phyloP scores from a whole-genome alignment of 2,888 invertebrate species.

The Drosophila fulvimacula region DNA sequence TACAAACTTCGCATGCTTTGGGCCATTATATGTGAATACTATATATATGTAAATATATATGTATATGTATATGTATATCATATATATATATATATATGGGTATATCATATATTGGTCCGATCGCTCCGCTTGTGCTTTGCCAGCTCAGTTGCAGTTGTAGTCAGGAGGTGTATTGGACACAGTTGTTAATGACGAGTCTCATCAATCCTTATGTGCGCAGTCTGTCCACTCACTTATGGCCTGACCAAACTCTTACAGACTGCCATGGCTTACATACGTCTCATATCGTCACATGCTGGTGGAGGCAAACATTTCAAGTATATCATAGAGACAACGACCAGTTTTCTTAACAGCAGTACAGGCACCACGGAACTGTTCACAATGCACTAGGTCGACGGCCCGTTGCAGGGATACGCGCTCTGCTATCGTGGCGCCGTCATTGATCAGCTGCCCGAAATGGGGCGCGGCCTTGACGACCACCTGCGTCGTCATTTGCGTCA shows the following conservation, averaged over 20 bases:
- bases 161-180: background rate
- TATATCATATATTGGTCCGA: too few relatives aligned
- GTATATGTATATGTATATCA: background rate
- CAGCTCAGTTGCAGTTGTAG: background rate
- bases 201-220: background rate
- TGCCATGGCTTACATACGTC: background rate
- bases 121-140: background rate
- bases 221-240: background rate
- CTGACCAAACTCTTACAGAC: background rate
- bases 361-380: background rate
- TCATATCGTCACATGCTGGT: background rate
- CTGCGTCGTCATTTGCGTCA: constrained; percentile 8
- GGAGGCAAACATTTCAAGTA: constrained; percentile 2
- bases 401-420: background rate
- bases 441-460: background rate
- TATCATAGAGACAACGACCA: background rate
- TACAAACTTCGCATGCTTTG: background rate
- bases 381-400: background rate
- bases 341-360: background rate
- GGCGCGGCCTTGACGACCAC: constrained; percentile 3
- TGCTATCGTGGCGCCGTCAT: background rate
- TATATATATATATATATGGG: background rate
- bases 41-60: background rate
- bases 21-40: background rate
- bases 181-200: background rate